Evolutionary conservation across 2,888 invertebrate genomes (phyloP).

Genomic region (Tolmerus cingulatus): DNA sequence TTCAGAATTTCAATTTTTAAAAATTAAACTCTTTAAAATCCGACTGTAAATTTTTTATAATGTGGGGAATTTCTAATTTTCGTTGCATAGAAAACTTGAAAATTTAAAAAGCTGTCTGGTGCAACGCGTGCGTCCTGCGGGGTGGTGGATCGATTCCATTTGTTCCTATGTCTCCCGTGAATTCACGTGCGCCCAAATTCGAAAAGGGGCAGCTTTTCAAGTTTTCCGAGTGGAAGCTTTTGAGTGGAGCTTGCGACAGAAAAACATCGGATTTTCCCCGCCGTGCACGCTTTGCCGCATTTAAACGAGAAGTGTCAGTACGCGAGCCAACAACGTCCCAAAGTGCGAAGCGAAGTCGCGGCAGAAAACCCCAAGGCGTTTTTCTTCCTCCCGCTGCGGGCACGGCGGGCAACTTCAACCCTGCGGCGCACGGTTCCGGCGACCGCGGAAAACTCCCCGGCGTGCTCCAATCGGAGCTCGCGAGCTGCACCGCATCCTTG

Average conservation of each 20-base stretch:
- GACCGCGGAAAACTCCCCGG: background rate
- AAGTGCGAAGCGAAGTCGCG: slow-evolving; percentile 2
- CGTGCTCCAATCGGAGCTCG: background rate
- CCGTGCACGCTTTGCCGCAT: slow-evolving; percentile 33
- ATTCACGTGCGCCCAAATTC: background rate
- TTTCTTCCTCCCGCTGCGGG: background rate
- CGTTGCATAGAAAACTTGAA: background rate
- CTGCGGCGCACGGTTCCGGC: background rate
- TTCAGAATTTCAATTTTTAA: too few relatives aligned
- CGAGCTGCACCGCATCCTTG: background rate
- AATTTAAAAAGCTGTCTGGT: background rate
- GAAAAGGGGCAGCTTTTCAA: background rate
- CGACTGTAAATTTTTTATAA: too few relatives aligned
- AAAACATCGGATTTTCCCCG: slow-evolving; percentile 27
- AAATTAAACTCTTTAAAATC: too few relatives aligned
- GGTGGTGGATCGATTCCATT: background rate
- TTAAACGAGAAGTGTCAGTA: slow-evolving; percentile 38
- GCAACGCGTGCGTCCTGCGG: background rate
- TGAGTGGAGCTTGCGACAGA: background rate
- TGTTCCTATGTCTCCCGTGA: background rate
- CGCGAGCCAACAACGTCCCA: slow-evolving; percentile 7
- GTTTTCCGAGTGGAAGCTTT: background rate
- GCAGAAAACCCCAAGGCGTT: background rate
- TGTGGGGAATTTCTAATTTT: background rate
- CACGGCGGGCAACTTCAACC: background rate